Evolutionary conservation across 2,888 invertebrate species (phyloP), one percentile per base, ranked within the genome.

Genomic region (Phortica okadai): DNA sequence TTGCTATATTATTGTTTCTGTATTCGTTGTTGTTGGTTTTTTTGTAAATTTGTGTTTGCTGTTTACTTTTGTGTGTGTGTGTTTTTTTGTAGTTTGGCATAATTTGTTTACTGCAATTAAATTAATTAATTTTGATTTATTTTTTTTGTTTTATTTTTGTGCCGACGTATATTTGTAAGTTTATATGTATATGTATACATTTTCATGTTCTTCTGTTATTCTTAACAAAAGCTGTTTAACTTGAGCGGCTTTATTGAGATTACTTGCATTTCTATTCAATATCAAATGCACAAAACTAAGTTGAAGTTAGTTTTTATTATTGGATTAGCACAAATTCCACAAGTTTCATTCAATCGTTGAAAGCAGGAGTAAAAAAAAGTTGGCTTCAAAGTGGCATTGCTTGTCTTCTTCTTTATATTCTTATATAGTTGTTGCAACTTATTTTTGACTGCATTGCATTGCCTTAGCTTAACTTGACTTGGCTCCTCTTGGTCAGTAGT

Each of bases 401-500:
- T 33, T 33, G 1, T 54, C 54, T 54, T 10, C n/a, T 64, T 64
- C 33, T 64, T 64, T 33, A 6, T 33, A 21, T 67, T 41, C 11
- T 7, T 45, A n/a, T 25, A 4, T 7, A 25, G 21, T 69, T 50
- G 8, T 50, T 4, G 3, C 21, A 16, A 41, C 54, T 25, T 10
- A 25, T 54, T 70, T 3, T 50, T 50, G 14, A 11, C 50, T 50
- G 50, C 50, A 50, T 6, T 50, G 50, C 50, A 6, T 33, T 33
- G 33, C 33, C 10, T 6, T 6, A 6, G 8, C 14, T 14, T 8
- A 2, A 2, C 50, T 50, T 50, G 8, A 2, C 10, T 14, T 50
- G 10, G 50, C 14, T 50, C 6, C 4, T 6, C 25, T 62, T 73
- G 59, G 59, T 73, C 73, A 74, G 69, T 75, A 75, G 74, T 75